phyloP scores from a whole-genome alignment of 2,888 invertebrate species.

The Eilema griseolum region DNA sequence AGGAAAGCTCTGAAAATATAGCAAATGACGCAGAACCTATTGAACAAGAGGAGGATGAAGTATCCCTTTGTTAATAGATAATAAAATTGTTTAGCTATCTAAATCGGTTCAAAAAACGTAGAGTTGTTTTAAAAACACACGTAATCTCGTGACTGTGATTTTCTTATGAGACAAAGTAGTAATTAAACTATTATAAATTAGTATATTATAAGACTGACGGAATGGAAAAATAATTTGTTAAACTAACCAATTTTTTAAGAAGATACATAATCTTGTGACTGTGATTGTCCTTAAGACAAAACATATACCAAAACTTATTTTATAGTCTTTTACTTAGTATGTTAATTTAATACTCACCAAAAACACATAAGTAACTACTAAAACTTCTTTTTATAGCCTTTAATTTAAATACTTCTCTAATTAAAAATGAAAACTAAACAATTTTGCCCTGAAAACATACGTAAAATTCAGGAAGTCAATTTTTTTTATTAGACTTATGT shows the following conservation, averaged over 20 bases:
- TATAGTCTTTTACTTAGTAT: constrained; percentile 10
- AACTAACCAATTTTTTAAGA: constrained; percentile 9
- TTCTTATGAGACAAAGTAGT: constrained; percentile 4
- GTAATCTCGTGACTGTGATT: constrained; percentile 13
- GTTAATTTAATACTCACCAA: constrained; percentile 6
- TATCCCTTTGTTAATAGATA: neutral
- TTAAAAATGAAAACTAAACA: constrained; percentile 1
- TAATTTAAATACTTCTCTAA: constrained; percentile 1
- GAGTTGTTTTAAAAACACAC: constrained; percentile 11
- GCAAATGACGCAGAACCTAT: constrained; percentile 16
- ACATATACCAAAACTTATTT: constrained; percentile 10
- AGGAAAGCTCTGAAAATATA: constrained; percentile 15
- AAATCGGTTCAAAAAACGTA: constrained; percentile 3
- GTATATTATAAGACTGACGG: constrained; percentile 1
- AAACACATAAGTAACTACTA: constrained; percentile 9
- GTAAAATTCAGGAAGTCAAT: constrained; percentile 3
- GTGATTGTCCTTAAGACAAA: constrained; percentile 14
- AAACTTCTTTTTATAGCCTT: constrained; percentile 5
- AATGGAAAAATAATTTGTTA: constrained; percentile 2
- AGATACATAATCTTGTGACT: constrained; percentile 11
- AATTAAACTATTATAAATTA: constrained; percentile 7
- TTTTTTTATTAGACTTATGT: constrained; percentile 2
- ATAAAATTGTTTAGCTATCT: constrained; percentile 12
- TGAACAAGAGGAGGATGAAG: constrained; percentile 8
- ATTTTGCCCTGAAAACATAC: constrained; percentile 2